These are phyloP conservation scores for Dufourea novaeangliae DNA, from an alignment of 1,140 invertebrate species.

Conservation along the genomic window DNA sequence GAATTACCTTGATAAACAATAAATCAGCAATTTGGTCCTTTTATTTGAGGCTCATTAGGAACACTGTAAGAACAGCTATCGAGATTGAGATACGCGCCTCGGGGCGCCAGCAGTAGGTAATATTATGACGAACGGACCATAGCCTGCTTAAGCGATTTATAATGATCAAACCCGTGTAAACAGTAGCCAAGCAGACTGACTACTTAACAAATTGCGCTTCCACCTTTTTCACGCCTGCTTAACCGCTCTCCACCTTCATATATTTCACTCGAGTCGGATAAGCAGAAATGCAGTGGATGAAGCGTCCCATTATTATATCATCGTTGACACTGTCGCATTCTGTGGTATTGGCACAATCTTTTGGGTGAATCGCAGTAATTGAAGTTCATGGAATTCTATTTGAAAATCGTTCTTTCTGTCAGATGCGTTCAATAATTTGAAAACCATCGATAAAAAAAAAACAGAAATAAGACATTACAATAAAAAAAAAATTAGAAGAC, in stretches of 20 bases:
- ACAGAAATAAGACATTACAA: no score
- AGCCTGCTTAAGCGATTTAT: constrained; percentile 47
- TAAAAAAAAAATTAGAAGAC: no score
- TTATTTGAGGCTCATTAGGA: constrained; percentile 19
- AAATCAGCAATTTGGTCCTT: not conserved
- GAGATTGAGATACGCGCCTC: constrained; percentile 11
- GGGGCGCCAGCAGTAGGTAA: not conserved
- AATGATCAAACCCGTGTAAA: constrained; percentile 44
- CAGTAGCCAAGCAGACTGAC: constrained; percentile 34
- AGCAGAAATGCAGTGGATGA: not conserved
- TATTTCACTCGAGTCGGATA: not conserved
- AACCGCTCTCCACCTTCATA: not conserved
- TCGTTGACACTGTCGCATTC: not conserved
- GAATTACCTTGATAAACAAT: constrained; percentile 22
- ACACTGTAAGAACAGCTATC: not conserved
- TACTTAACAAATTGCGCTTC: constrained; percentile 44
- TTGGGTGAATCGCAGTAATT: no score
- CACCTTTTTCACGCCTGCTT: constrained; percentile 29
- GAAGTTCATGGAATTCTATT: no score
- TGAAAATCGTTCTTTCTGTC: no score
- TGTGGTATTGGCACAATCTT: constrained; percentile 3
- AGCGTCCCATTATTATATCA: constrained; percentile 4
- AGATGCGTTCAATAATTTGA: no score
- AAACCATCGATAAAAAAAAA: no score
- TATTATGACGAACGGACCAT: constrained; percentile 14